Conservation (phyloP, 2,797 vertebrate genomes). For the Megaceryle alcyon region DNA sequence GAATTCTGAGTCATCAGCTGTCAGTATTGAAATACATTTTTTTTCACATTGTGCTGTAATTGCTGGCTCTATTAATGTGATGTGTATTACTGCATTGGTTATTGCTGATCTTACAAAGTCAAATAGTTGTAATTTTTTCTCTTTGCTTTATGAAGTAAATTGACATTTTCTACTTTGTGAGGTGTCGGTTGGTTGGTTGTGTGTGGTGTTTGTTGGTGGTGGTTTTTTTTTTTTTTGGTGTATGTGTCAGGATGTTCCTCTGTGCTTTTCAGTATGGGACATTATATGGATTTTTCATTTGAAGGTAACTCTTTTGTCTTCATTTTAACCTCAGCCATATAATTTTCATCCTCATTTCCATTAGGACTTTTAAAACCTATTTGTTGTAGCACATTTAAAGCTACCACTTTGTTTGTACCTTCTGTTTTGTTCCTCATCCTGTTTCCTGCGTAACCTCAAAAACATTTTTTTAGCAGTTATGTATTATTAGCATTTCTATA, state of each 20-base stretch:
- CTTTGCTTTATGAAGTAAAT: constrained; percentile 23
- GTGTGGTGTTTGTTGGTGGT: background rate
- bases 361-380: background rate
- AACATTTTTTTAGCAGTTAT: background rate
- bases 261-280: background rate
- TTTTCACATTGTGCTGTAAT: constrained; percentile 49
- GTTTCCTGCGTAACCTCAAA: background rate
- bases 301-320: background rate
- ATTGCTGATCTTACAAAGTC: constrained; percentile 47
- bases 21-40: constrained; percentile 61
- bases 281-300: background rate
- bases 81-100: constrained; percentile 41
- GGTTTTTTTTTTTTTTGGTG: background rate
- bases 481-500: background rate
- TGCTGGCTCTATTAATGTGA: constrained; percentile 42
- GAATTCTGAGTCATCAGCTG: constrained; percentile 61
- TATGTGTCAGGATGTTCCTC: background rate
- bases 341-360: background rate
- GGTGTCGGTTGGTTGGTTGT: background rate
- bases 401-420: no score
- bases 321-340: background rate
- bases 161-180: background rate
- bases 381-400: background rate
- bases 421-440: background rate
- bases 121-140: constrained; percentile 12